Base-by-base conservation (phyloP, 2,113 vertebrate species). In the Triplophysa rosa region DNA sequence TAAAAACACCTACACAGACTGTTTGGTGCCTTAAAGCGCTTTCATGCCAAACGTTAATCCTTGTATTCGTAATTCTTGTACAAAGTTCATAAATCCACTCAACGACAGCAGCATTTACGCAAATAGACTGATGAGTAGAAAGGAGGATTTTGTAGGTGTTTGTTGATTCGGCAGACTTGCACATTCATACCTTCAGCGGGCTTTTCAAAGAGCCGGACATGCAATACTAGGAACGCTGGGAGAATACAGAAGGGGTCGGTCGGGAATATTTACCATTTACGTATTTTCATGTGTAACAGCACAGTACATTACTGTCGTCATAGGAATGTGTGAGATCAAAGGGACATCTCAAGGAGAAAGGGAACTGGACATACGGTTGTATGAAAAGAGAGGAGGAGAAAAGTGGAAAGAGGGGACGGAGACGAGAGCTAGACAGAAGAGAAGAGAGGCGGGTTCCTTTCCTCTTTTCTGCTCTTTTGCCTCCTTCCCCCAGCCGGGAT, bases 221-320 rank as follows among this genome's bases (percentile, higher is more conserved):
- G 78, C 77, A 79, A 80, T 77, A 72, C 81, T 64, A 78, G 73
- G 85, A 86, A 84, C 62, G 67, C 84, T 69, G 77, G 23, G 76
- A 40, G 82, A 77, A 85, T 87, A 84, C 87, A 9, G 72, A 86
- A 90, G 74, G 42, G 91, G 89, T 90, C 89, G 37, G 61, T 0
- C 89, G 87, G 88, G 82, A 89, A 87, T 91, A 91, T 84, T 93
- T 79, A 93, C 89, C 91, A 79, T 73, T 61, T 92, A 84, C 87
- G 89, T 94, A 89, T 90, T 91, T 90, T 45, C 94, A 90, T 92
- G 91, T 95, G 94, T 93, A 90, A 75, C 94, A 94, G 94, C 96
- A 98, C 96, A 96, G 95, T 97, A 97, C 96, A 97, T 98, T 98
- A 98, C 96, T 98, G 95, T 97, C 89, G 91, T 94, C 94, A 95